Evolutionary conservation across 2,113 vertebrate genomes (phyloP).

Genomic region (Hepsetus odoe): DNA sequence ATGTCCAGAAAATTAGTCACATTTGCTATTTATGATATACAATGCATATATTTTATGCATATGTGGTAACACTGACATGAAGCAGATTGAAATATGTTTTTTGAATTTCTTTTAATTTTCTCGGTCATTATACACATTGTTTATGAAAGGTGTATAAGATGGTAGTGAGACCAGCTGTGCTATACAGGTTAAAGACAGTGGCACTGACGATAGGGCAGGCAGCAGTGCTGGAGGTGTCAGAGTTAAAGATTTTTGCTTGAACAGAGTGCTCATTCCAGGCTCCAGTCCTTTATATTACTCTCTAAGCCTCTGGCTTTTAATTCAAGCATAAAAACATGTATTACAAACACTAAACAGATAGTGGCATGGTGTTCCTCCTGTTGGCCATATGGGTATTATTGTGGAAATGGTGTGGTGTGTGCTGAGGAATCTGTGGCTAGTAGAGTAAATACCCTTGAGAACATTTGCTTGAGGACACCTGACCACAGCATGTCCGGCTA

Average conservation of each 20-base stretch:
- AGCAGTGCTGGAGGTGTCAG: too few relatives aligned
- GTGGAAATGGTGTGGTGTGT: slow-evolving; percentile 46
- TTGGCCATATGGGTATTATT: slow-evolving; percentile 57
- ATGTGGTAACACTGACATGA: background rate
- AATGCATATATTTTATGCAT: background rate
- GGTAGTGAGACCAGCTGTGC: too few relatives aligned
- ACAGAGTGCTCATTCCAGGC: background rate
- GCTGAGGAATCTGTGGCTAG: slow-evolving; percentile 31
- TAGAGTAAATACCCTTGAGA: background rate
- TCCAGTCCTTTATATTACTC: background rate
- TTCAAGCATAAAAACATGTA: slow-evolving; percentile 14
- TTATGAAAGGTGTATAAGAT: too few relatives aligned
- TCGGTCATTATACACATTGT: too few relatives aligned
- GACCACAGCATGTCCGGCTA: slow-evolving; percentile 32
- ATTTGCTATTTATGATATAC: background rate
- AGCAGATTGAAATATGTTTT: background rate
- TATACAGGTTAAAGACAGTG: too few relatives aligned
- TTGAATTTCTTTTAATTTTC: too few relatives aligned
- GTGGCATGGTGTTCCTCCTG: background rate
- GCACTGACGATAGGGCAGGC: too few relatives aligned
- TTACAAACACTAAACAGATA: slow-evolving; percentile 19
- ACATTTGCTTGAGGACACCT: slow-evolving; percentile 31
- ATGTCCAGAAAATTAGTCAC: background rate
- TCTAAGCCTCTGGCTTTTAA: background rate
- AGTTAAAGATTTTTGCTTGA: too few relatives aligned